Conservation (phyloP, 2,797 vertebrate genomes). For the Cuculus canorus region DNA sequence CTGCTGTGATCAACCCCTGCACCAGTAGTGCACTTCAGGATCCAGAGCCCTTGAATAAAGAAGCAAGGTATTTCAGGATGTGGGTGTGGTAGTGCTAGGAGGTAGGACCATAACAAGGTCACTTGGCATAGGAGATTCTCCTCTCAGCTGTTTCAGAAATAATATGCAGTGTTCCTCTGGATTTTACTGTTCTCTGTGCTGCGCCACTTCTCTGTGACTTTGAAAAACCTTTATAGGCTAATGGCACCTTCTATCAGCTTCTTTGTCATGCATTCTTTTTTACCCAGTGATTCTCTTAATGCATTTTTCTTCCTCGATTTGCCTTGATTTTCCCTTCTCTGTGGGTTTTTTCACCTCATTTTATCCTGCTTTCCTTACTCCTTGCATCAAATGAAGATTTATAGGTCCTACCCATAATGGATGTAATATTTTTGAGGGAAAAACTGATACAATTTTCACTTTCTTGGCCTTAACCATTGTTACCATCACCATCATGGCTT, state of each 20-base stretch:
- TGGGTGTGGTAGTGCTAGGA: background rate
- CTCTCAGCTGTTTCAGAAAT: background rate
- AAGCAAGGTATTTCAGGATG: background rate
- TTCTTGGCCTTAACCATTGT: background rate
- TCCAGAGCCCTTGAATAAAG: background rate
- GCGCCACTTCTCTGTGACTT: background rate
- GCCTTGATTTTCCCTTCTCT: background rate
- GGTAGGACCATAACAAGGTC: background rate
- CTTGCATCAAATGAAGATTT: background rate
- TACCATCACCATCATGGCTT: background rate
- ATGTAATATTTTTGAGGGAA: background rate
- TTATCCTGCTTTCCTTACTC: background rate
- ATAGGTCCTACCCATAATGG: background rate
- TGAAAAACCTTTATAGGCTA: background rate
- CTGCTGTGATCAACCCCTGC: background rate
- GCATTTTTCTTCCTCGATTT: background rate
- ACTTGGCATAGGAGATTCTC: background rate
- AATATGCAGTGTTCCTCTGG: background rate
- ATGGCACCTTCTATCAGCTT: background rate
- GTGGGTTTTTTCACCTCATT: background rate
- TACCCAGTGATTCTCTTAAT: background rate
- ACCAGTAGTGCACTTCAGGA: background rate
- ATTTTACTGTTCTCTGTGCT: background rate
- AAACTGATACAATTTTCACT: background rate
- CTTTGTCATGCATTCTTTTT: background rate